A percentile compares a stretch with the other conserved stretches of the same genome.
phyloP scores from a whole-genome alignment of 1,140 invertebrate genomes.

The Drosophila novamexicana region DNA sequence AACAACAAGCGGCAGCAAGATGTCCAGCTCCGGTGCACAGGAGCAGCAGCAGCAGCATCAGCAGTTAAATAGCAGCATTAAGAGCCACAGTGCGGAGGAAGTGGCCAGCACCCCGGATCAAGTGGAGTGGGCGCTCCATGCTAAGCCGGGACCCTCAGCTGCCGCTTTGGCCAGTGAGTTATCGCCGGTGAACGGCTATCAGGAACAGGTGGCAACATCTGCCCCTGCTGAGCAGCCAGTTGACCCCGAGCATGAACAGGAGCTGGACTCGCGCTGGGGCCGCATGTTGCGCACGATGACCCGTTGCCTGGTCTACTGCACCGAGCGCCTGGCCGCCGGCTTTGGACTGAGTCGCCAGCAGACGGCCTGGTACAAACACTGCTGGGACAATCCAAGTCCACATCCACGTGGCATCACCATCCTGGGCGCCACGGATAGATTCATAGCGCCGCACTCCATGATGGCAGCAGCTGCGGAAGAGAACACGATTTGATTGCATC shows the following conservation, averaged over 20 bases:
- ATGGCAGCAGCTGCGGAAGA: neutral
- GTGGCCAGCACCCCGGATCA: neutral
- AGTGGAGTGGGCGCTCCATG: constrained; percentile 9
- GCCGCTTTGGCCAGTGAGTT: neutral
- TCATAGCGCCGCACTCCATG: neutral
- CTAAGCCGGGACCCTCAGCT: neutral
- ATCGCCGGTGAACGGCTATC: neutral
- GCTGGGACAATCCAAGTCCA: constrained; percentile 49
- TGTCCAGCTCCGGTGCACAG: constrained; percentile 9
- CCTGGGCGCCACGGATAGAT: neutral
- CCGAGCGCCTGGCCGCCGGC: constrained; percentile 40
- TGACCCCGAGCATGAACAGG: neutral
- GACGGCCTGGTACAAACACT: constrained; percentile 60
- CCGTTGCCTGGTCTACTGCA: constrained; percentile 28
- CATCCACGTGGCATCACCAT: constrained; percentile 14
- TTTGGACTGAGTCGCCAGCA: constrained; percentile 57
- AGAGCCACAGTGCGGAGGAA: neutral
- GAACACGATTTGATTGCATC: constrained; percentile 5
- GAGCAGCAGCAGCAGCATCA: neutral
- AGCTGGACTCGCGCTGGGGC: constrained; percentile 2
- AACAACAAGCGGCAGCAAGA: neutral
- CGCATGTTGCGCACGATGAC: constrained; percentile 13
- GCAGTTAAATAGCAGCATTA: too few relatives aligned
- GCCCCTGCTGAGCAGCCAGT: neutral
- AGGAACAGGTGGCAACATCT: neutral